These are phyloP conservation scores for Rhizomys pruinosus DNA, from an alignment of 2,113 vertebrate genomes.

Conservation along the genomic window DNA sequence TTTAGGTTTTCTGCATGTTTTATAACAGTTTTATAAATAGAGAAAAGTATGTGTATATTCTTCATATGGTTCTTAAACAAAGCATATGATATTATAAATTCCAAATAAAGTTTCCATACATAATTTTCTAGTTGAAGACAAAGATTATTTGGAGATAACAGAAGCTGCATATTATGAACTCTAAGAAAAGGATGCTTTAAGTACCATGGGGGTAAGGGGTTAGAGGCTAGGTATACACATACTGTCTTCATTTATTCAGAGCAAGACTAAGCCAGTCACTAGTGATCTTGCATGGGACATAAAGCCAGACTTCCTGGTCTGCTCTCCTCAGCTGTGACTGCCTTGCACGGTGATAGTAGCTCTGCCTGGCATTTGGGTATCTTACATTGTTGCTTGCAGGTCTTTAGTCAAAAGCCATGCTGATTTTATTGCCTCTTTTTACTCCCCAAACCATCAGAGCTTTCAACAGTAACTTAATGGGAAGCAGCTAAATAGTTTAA, in stretches of 20 bases:
- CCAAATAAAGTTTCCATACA: background rate
- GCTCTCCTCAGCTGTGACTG: conserved; percentile 52
- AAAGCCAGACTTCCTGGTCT: conserved; percentile 27
- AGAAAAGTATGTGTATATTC: background rate
- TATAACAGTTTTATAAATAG: background rate
- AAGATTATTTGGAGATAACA: background rate
- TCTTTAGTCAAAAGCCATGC: conserved; percentile 56
- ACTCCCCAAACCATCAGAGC: conserved; percentile 44
- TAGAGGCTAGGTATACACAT: accelerated
- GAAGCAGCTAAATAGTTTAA: conserved; percentile 57
- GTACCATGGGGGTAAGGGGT: background rate
- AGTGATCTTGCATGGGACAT: background rate
- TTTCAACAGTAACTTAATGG: conserved; percentile 70
- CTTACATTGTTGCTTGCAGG: conserved; percentile 38
- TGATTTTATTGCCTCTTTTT: conserved; percentile 67
- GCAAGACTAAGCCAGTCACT: background rate
- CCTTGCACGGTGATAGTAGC: background rate
- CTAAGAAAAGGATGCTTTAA: background rate
- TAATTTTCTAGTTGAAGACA: background rate
- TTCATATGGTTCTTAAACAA: background rate
- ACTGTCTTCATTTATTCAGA: background rate
- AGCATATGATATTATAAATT: background rate
- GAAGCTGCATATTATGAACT: background rate
- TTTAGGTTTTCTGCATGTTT: conserved; percentile 19
- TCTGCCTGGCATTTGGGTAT: background rate